phyloP scores from a whole-genome alignment of 2,888 invertebrate genomes.

The Lottia scabra region DNA sequence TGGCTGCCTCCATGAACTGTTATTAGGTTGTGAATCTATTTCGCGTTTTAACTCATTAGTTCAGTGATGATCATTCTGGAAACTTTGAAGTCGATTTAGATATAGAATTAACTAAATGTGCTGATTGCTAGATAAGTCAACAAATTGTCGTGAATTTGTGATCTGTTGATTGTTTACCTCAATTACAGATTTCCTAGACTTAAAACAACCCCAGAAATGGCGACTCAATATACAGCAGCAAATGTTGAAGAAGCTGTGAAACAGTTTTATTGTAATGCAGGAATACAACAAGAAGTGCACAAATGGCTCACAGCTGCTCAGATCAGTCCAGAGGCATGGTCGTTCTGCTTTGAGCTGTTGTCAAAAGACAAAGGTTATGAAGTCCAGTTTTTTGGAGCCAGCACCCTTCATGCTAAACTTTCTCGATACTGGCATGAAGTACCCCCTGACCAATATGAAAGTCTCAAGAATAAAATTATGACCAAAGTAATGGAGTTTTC shows the following conservation, averaged over 20 bases:
- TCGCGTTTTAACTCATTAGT: too few species aligned
- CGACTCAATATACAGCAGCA: constrained; percentile 46
- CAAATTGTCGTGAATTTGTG: too few species aligned
- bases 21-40: too few species aligned
- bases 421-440: constrained; percentile 89
- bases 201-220: background rate
- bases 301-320: constrained; percentile 89
- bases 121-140: too few species aligned
- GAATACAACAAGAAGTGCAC: constrained; percentile 72
- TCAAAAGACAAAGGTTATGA: constrained; percentile 85
- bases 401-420: constrained; percentile 88
- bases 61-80: too few species aligned
- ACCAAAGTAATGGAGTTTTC: constrained; percentile 82
- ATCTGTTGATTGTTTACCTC: too few species aligned
- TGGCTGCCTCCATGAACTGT: too few species aligned
- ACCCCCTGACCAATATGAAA: constrained; percentile 82
- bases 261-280: constrained; percentile 63
- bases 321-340: constrained; percentile 89
- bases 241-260: constrained; percentile 61
- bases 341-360: constrained; percentile 90
- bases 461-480: constrained; percentile 82
- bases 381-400: constrained; percentile 94
- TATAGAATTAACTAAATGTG: too few species aligned
- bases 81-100: too few species aligned
- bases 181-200: too few species aligned